Evolutionary conservation across 2,113 vertebrate genomes (phyloP).

Genomic region (Ciconia boyciana): DNA sequence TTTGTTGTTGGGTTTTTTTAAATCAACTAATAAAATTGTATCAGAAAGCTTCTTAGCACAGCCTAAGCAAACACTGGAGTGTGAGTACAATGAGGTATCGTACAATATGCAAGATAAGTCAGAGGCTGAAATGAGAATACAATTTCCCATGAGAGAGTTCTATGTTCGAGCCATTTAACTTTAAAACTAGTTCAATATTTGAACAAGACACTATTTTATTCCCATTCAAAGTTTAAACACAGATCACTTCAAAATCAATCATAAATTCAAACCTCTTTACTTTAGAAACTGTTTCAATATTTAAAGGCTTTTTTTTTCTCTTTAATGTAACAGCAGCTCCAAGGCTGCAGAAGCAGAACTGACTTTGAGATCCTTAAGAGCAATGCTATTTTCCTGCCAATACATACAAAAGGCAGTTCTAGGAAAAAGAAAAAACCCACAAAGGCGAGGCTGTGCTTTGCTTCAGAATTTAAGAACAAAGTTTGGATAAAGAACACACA

Average conservation of each 20-base stretch:
- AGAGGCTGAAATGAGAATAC: conserved; percentile 40
- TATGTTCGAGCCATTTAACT: conserved; percentile 60
- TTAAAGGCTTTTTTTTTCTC: conserved; percentile 4
- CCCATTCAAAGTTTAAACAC: conserved; percentile 50
- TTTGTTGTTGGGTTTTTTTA: background rate
- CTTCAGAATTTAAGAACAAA: conserved; percentile 44
- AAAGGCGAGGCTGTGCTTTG: conserved; percentile 47
- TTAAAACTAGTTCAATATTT: conserved; percentile 67
- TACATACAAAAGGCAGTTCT: conserved; percentile 34
- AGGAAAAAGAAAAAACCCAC: conserved; percentile 34
- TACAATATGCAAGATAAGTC: conserved; percentile 32
- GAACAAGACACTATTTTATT: conserved; percentile 67
- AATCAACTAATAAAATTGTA: conserved; percentile 1
- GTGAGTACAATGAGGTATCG: conserved; percentile 45
- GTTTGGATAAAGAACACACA: conserved; percentile 38
- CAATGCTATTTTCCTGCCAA: conserved; percentile 17
- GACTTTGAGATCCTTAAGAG: conserved; percentile 46
- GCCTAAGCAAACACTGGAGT: background rate
- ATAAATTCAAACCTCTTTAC: conserved; percentile 53
- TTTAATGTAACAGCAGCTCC: conserved; percentile 26
- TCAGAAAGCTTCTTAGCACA: background rate
- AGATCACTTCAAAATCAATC: conserved; percentile 42
- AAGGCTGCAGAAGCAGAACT: conserved; percentile 27
- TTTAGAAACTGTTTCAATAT: conserved; percentile 54
- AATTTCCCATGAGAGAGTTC: conserved; percentile 61